These are phyloP conservation scores for Drosophila histrio DNA, from an alignment of 2,888 invertebrate species.

Conservation along the genomic window DNA sequence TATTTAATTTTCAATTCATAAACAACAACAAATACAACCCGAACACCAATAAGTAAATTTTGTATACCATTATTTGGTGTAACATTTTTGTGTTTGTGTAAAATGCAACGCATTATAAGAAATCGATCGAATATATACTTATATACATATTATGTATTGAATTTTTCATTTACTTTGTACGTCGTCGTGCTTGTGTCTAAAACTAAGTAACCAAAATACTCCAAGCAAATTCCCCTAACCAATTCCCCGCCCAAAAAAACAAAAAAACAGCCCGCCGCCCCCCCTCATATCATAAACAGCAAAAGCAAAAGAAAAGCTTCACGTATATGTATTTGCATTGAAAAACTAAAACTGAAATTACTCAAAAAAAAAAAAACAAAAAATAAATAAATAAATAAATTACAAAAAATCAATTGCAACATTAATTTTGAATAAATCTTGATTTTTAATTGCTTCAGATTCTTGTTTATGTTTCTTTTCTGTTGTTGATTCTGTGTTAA, in stretches of 20 bases:
- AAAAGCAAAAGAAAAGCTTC: constrained; percentile 54
- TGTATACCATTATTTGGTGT: constrained; percentile 33
- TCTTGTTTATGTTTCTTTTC: not conserved
- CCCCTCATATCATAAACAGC: constrained; percentile 36
- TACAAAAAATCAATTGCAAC: constrained; percentile 10
- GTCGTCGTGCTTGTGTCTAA: constrained; percentile 77
- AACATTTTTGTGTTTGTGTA: constrained; percentile 51
- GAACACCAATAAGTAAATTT: constrained; percentile 20
- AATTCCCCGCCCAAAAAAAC: constrained; percentile 4
- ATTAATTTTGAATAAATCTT: constrained; percentile 20
- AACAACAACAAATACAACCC: not conserved
- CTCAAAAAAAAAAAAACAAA: not conserved
- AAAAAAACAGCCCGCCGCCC: not conserved
- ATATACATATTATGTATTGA: constrained; percentile 64
- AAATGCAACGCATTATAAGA: constrained; percentile 68
- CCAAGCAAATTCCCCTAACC: constrained; percentile 29
- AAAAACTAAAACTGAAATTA: constrained; percentile 27
- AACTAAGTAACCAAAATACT: constrained; percentile 63
- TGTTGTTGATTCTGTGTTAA: not conserved
- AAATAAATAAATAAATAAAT: constrained; percentile 12
- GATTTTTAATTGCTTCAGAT: constrained; percentile 5
- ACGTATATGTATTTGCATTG: constrained; percentile 50
- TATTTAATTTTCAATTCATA: not conserved
- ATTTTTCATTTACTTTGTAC: constrained; percentile 68
- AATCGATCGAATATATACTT: constrained; percentile 62